These are phyloP conservation scores for Bembecia ichneumoniformis DNA, from an alignment of 2,888 invertebrate species.

Conservation along the genomic window DNA sequence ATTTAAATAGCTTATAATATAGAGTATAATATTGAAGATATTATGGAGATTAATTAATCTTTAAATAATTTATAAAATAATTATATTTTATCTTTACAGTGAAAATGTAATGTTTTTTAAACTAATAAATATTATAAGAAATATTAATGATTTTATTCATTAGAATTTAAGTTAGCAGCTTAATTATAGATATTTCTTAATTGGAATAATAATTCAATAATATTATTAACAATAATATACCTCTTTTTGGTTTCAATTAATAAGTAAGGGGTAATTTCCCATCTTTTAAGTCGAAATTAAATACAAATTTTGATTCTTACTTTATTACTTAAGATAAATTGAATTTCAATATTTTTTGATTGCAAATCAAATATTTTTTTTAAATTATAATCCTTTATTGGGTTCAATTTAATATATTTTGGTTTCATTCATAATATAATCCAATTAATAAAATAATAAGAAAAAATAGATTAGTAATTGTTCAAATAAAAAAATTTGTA, in stretches of 20 bases:
- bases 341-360: constrained; percentile 43
- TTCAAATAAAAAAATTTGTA: constrained; percentile 35
- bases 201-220: constrained; percentile 68
- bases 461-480: constrained; percentile 44
- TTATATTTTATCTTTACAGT: constrained; percentile 71
- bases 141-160: constrained; percentile 62
- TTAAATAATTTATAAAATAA: constrained; percentile 37
- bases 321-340: constrained; percentile 71
- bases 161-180: constrained; percentile 78
- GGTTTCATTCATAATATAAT: constrained; percentile 51
- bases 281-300: constrained; percentile 63
- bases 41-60: constrained; percentile 13
- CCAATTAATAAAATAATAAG: constrained; percentile 69
- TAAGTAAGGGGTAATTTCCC: constrained; percentile 65
- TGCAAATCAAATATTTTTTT: constrained; percentile 53
- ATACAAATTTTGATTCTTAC: constrained; percentile 58
- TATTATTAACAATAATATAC: constrained; percentile 79
- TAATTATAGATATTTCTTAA: constrained; percentile 70
- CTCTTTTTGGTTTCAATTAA: constrained; percentile 75
- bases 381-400: constrained; percentile 55
- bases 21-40: constrained; percentile 6
- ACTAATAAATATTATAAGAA: constrained; percentile 67
- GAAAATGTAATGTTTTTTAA: constrained; percentile 78
- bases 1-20: constrained; percentile 3
- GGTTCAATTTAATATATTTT: constrained; percentile 55